Evolutionary conservation across 2,888 invertebrate species (phyloP), one percentile per base, ranked within the genome.

Genomic region (Rutpela maculata): DNA sequence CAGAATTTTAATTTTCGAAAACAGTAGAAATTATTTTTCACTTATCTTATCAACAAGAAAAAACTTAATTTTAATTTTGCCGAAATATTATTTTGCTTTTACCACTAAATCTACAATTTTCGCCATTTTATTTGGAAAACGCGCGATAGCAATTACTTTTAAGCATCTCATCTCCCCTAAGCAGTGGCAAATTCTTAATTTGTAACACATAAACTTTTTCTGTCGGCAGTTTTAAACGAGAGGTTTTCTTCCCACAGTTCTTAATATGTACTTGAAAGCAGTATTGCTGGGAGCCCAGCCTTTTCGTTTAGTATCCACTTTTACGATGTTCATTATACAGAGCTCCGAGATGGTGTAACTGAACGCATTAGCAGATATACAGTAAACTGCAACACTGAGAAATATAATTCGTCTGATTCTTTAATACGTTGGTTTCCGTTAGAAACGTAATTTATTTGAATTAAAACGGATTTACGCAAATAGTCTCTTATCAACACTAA

Each of bases 131-230:
- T 63, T 35, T 35, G 17, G 6, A 35, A n/a, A 12, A 35, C 62
- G 10, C 62, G 17, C 35, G 50, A 50, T 63, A 35, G 35, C 31
- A 63, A 63, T n/a, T 50, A 50, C 50, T n/a, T 35, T 63, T 17
- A 63, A 63, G 26, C 62, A 35, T 63, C 62, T 35, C 62, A 17
- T 63, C 31, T 35, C 31, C 26, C 31, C 10, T 31, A 35, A 31
- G 31, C 62, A 35, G 62, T 35, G 35, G 35, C 62, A 63, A 63
- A 63, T 35, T 63, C 62, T 35, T 63, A 63, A 63, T 63, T 63
- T 63, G 62, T 35, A 63, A 35, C 62, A 31, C 62, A 35, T 63
- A 63, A 63, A 63, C 35, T 63, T 63, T 62, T 63, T 63, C 62
- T 63, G 17, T 63, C 62, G 35, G 62, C 17, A 63, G 62, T 63